Percentiles rank a stretch among this genome's conserved stretches.
These are phyloP conservation scores for Myopa tessellatipennis DNA, from an alignment of 2,888 invertebrate genomes.

Conservation along the genomic window DNA sequence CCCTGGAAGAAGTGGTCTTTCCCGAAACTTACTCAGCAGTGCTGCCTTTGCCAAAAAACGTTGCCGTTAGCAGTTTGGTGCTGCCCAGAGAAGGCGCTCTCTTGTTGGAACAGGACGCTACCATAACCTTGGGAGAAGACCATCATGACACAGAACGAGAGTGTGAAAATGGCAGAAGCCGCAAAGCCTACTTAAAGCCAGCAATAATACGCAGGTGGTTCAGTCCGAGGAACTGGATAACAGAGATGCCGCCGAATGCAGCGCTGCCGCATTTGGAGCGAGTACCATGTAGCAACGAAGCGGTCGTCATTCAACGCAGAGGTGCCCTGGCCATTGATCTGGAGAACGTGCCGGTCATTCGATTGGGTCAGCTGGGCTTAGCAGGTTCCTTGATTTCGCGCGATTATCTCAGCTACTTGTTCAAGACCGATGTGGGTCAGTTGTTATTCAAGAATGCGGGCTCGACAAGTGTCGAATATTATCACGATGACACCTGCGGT, in stretches of 20 bases:
- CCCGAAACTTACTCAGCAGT: slow-evolving; percentile 60
- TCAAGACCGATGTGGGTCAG: slow-evolving; percentile 62
- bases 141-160: slow-evolving; percentile 35
- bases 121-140: slow-evolving; percentile 52
- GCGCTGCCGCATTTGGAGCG: slow-evolving; percentile 61
- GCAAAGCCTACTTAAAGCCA: slow-evolving; percentile 53
- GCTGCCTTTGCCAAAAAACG: slow-evolving; percentile 54
- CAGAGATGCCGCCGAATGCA: slow-evolving; percentile 35
- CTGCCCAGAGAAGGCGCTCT: slow-evolving; percentile 60
- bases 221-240: slow-evolving; percentile 62
- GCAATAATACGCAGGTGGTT: slow-evolving; percentile 61
- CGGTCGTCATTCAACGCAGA: slow-evolving; percentile 55
- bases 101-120: slow-evolving; percentile 56
- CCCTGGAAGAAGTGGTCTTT: slow-evolving; percentile 61
- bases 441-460: slow-evolving; percentile 61
- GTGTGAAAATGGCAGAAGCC: slow-evolving; percentile 54
- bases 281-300: slow-evolving; percentile 65
- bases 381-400: slow-evolving; percentile 60
- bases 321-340: slow-evolving; percentile 61
- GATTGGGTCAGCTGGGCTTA: slow-evolving; percentile 60
- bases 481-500: slow-evolving; percentile 61
- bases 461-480: slow-evolving; percentile 57
- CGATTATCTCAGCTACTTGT: slow-evolving; percentile 56
- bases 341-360: slow-evolving; percentile 57
- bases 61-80: slow-evolving; percentile 57